Conservation (phyloP, 2,113 vertebrate genomes). For the Mormyrus lacerda region DNA sequence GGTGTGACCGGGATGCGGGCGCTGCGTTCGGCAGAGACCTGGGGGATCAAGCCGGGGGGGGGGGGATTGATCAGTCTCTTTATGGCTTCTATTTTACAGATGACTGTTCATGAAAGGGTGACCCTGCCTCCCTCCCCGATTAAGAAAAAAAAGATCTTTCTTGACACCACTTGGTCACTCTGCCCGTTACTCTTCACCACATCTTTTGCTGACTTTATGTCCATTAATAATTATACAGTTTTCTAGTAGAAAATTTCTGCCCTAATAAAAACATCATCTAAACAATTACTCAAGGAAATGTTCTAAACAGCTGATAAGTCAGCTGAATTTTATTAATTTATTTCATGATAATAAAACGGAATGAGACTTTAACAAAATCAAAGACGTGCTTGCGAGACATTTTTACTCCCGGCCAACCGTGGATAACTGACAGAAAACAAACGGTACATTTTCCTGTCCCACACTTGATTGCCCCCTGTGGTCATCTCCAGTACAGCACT, state of each 20-base stretch:
- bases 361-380: neutral
- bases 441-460: neutral
- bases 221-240: neutral
- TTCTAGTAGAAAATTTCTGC: neutral
- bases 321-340: neutral
- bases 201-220: neutral
- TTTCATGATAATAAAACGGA: neutral
- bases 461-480: slow-evolving; percentile 1
- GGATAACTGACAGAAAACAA: neutral
- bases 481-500: neutral
- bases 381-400: neutral
- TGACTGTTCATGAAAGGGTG: neutral
- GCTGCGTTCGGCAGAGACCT: neutral
- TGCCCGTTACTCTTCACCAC: neutral
- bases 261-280: neutral
- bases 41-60: neutral
- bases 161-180: neutral
- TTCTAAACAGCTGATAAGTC: neutral
- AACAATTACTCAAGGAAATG: neutral
- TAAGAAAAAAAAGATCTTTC: neutral
- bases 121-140: neutral
- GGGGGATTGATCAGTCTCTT: neutral
- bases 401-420: neutral
- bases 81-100: neutral
- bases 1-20: neutral